Evolutionary conservation across 2,888 invertebrate genomes (phyloP), one percentile per base, ranked within the genome.

Genomic region (Drosophila fulvimacula): DNA sequence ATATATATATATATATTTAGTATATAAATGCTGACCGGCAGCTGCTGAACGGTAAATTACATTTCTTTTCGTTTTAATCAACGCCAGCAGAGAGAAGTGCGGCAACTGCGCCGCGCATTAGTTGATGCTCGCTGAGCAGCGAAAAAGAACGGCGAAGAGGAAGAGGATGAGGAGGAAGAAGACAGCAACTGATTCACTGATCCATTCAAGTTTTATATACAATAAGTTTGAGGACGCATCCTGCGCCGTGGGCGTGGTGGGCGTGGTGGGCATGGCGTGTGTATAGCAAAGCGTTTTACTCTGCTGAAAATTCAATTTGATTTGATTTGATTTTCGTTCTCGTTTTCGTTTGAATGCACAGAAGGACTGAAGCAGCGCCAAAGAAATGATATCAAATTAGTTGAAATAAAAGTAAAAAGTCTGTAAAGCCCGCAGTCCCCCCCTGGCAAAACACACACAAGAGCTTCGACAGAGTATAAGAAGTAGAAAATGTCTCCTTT

Each of bases 251-350:
- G 63, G 76, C 52, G 52, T 5, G 10, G 27, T 27, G 53, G 53
- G 38, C 53, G 53, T 39, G 39, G 27, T 24, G 17, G 13, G n/a
- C n/a, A n/a, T 7, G 17, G 30, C 7, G 21, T 13, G 17, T 36
- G 66, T 53, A 46, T 51, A 58, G 57, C 76, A 55, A 48, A 49
- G 30, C 70, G 66, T 73, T 73, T 68, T 78, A 62, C 72, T 67
- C 38, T 73, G 76, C 77, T 76, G 81, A 82, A 88, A 90, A 90
- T 90, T 90, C 89, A 90, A 90, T 90, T 90, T 83, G 82, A 90
- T 90, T 90, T 87, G 81, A 90, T 90, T 90, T 90, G 83, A 90
- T 90, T 90, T 90, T 86, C 90, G 81, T 90, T 90, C 80, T 82
- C 85, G 82, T 87, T 90, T 85, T 88, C 90, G 79, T 83, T 79